A percentile compares a stretch with the other conserved stretches of the same genome.
Conservation (phyloP, 2,797 vertebrate genomes). For the Aratinga solstitialis region DNA sequence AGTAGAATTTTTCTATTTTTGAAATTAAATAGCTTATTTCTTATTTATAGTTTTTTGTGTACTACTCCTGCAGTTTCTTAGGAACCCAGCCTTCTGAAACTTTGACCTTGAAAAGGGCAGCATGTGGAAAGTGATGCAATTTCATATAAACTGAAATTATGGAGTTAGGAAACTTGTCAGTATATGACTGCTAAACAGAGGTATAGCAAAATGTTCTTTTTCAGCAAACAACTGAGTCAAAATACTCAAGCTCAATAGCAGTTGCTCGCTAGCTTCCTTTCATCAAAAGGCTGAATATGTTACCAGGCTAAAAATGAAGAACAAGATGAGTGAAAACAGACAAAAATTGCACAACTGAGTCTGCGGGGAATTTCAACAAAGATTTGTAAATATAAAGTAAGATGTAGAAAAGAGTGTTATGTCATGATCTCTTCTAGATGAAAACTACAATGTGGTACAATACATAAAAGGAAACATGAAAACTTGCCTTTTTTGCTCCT, state of each 20-base stretch:
- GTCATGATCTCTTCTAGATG: neutral
- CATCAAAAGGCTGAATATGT: neutral
- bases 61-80: neutral
- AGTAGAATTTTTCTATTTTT: neutral
- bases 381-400: neutral
- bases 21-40: neutral
- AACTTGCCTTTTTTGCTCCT: neutral
- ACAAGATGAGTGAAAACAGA: neutral
- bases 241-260: neutral
- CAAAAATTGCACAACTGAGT: neutral
- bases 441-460: neutral
- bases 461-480: neutral
- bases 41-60: neutral
- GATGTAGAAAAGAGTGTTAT: neutral
- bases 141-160: constrained; percentile 17
- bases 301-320: neutral
- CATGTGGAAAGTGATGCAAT: neutral
- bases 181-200: neutral
- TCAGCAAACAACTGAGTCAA: neutral
- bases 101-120: neutral
- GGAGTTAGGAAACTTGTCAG: neutral
- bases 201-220: neutral
- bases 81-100: neutral
- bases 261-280: neutral
- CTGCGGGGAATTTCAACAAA: neutral